Base-by-base conservation (phyloP, 2,888 invertebrate species). In the Diaprepes abbreviatus region DNA sequence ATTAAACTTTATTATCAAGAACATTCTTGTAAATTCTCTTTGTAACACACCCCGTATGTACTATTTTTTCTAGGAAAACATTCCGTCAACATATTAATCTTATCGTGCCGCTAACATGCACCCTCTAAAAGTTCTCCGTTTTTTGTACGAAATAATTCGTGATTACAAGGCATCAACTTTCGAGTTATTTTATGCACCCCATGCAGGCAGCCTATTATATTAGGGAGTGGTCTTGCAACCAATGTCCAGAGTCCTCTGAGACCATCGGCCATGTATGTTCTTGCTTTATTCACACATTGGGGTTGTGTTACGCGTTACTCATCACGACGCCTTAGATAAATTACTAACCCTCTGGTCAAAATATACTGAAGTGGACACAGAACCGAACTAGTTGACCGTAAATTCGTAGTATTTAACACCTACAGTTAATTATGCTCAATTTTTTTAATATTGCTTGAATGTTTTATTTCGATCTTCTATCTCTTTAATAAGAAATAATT, bases 181-280 rank as follows among this genome's bases (percentile, higher is more conserved):
- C 75, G 75, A 77, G 73, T 71, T 72, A 70, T 48, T 66, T 73
- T 74, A 77, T 78, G 76, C 78, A 78, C 79, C 80, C 79, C 73
- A 74, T 75, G 69, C 68, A 65, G 70, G 69, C 68, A 65, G 70
- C 66, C 62, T 65, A 69, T 60, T 72, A 63, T 67, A 35, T 70
- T 74, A 75, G 79, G 80, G 79, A 73, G 78, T 76, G 78, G 75
- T 76, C 77, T 75, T 24, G 48, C 70, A 55, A 77, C 79, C 79
- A 78, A 77, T 79, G 79, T 79, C 80, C 80, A 79, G 75, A 75
- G 77, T 77, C 76, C 77, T 75, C 65, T 71, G 77, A 74, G 77
- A 77, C 75, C 75, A 50, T 57, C 71, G 66, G 62, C 67, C 71
- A 55, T 66, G 66, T 55, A 58, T 38, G 52, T 40, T 60, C 43